Percentiles rank a stretch among this genome's conserved stretches.
Conservation (phyloP, 2,797 vertebrate genomes). For the Bovichtus diacanthus region DNA sequence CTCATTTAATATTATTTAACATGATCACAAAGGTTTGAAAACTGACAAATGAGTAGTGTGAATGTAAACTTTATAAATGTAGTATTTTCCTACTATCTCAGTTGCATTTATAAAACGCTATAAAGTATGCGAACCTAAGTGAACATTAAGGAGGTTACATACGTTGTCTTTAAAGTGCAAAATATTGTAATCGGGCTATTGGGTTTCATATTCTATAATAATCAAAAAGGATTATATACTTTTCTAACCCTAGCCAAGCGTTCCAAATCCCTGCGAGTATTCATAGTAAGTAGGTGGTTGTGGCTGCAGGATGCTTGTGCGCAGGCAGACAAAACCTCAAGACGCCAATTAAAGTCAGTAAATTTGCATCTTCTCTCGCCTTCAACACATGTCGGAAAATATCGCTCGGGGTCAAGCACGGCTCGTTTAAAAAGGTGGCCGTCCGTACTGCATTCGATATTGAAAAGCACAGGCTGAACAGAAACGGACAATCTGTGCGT, state of each 20-base stretch:
- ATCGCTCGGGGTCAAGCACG: not conserved
- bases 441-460: not conserved
- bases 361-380: not conserved
- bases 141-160: not conserved
- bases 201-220: not conserved
- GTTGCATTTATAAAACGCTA: not conserved
- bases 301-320: not conserved
- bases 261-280: not conserved
- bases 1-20: not conserved
- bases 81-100: not conserved
- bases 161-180: not conserved
- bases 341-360: not conserved
- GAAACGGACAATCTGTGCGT: not conserved
- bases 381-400: slow-evolving; percentile 1
- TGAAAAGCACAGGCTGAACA: not conserved
- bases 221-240: not conserved
- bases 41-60: not conserved
- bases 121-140: not conserved
- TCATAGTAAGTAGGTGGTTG: not conserved
- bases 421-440: not conserved
- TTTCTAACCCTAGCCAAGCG: not conserved
- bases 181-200: not conserved
- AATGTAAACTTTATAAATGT: not conserved
- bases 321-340: not conserved
- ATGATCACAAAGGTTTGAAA: not conserved